These are phyloP conservation scores for Gobio gobio DNA, from an alignment of 2,113 vertebrate genomes.

Conservation along the genomic window DNA sequence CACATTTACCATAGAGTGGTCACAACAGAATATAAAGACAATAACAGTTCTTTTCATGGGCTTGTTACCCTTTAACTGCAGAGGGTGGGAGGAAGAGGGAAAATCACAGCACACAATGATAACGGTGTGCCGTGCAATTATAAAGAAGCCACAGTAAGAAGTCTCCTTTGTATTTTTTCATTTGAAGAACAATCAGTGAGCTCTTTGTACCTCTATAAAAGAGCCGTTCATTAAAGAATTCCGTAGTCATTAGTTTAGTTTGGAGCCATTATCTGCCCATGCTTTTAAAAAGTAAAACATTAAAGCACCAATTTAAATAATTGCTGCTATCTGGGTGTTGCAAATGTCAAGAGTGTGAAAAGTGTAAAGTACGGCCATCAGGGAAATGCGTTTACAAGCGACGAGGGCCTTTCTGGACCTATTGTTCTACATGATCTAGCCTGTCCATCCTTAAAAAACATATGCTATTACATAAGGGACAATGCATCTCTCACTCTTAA, in stretches of 20 bases:
- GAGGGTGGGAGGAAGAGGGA: neutral
- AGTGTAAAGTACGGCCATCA: neutral
- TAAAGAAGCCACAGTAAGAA: constrained; percentile 9
- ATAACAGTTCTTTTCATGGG: neutral
- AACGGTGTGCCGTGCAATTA: neutral
- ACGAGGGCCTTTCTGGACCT: neutral
- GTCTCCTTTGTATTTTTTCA: constrained; percentile 30
- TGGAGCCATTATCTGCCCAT: constrained; percentile 35
- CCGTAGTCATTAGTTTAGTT: constrained; percentile 43
- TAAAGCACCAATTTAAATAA: constrained; percentile 31
- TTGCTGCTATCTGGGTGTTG: neutral
- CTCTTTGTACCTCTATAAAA: constrained; percentile 18
- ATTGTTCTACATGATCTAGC: neutral
- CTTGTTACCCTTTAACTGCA: constrained; percentile 22
- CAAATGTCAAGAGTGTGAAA: constrained; percentile 5
- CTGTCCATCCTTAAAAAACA: neutral
- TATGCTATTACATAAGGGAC: neutral
- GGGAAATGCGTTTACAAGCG: neutral
- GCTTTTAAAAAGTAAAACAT: constrained; percentile 29
- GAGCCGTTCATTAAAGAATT: constrained; percentile 34
- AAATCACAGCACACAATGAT: neutral
- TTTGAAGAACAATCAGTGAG: constrained; percentile 23
- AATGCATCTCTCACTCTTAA: neutral
- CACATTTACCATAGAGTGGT: neutral
- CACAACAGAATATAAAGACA: neutral